Conservation (phyloP, 2,888 invertebrate species). For the Amblyjoppa fuscipennis region DNA sequence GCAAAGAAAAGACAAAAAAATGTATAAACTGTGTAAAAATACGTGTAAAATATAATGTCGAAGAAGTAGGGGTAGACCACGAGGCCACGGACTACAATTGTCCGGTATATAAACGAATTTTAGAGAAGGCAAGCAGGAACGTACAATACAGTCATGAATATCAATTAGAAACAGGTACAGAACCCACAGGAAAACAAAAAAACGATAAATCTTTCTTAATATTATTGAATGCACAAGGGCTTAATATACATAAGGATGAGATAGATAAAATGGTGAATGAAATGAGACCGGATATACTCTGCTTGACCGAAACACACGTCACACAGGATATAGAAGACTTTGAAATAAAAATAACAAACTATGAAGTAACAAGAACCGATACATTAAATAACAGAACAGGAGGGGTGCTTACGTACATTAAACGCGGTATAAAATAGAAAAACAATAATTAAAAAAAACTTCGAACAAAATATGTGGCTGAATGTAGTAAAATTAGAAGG, state of each 20-base stretch:
- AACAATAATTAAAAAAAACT: neutral
- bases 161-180: neutral
- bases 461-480: slow-evolving; percentile 16
- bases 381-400: slow-evolving; percentile 22
- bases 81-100: neutral
- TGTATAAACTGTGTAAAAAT: neutral
- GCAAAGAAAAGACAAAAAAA: neutral
- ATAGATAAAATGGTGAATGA: slow-evolving; percentile 2
- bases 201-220: neutral
- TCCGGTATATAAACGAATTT: neutral
- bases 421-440: slow-evolving; percentile 2
- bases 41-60: neutral
- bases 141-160: slow-evolving; percentile 17
- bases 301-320: slow-evolving; percentile 46
- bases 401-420: slow-evolving; percentile 29
- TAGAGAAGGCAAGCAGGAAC: neutral
- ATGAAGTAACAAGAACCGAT: slow-evolving; percentile 31
- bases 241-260: slow-evolving; percentile 32
- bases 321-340: slow-evolving; percentile 31
- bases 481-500: neutral
- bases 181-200: neutral
- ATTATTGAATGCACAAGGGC: slow-evolving; percentile 30
- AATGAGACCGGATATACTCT: slow-evolving; percentile 29
- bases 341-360: slow-evolving; percentile 30
- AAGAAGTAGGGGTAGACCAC: neutral